A percentile compares a stretch with the other conserved stretches of the same genome.
These are phyloP conservation scores for Cichlasoma orientale DNA, from an alignment of 2,797 vertebrate species.

Conservation along the genomic window DNA sequence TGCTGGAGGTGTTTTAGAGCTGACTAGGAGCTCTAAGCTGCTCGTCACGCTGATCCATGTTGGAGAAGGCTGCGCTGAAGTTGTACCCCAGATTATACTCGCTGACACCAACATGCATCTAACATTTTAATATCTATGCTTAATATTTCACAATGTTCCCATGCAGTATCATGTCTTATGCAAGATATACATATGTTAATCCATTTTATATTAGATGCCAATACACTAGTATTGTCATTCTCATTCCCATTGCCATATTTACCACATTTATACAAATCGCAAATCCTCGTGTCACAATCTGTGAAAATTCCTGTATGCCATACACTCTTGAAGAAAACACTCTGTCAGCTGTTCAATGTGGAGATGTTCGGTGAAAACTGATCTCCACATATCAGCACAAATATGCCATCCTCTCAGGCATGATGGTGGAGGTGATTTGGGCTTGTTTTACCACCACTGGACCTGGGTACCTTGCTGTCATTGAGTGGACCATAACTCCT, in stretches of 20 bases:
- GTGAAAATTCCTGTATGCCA: not conserved
- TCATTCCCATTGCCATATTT: not conserved
- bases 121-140: not conserved
- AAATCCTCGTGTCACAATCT: not conserved
- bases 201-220: not conserved
- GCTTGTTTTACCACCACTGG: not conserved
- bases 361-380: too few relatives aligned
- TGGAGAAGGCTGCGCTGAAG: slow-evolving; percentile 1
- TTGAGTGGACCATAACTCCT: too few relatives aligned
- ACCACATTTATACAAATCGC: not conserved
- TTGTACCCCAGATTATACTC: not conserved
- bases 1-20: slow-evolving; percentile 19
- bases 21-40: slow-evolving; percentile 11
- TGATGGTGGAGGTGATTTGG: too few relatives aligned
- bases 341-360: not conserved
- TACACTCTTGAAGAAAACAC: not conserved
- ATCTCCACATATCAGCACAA: too few relatives aligned
- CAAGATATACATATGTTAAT: not conserved
- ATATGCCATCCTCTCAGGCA: too few relatives aligned
- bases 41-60: slow-evolving; percentile 20
- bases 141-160: not conserved
- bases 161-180: not conserved
- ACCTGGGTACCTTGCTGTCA: too few relatives aligned
- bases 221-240: not conserved
- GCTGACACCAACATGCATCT: not conserved